phyloP scores from a whole-genome alignment of 2,888 invertebrate species.

The Ophonus ardosiacus region DNA sequence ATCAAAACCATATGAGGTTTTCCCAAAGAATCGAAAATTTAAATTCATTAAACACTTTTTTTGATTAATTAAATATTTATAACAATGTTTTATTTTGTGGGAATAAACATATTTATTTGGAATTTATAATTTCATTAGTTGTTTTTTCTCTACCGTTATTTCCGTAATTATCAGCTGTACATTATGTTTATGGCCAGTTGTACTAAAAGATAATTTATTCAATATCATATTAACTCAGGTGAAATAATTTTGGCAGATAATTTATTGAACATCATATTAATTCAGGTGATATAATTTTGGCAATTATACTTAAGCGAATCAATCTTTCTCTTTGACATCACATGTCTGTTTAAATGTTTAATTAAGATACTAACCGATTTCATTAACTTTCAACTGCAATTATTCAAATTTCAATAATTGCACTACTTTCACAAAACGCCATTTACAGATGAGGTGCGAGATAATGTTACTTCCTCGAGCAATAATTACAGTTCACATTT shows the following conservation, averaged over 20 bases:
- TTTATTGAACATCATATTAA: constrained; percentile 29
- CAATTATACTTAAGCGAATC: constrained; percentile 12
- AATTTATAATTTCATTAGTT: no score
- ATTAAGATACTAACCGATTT: constrained; percentile 35
- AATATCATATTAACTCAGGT: constrained; percentile 9
- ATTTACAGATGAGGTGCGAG: constrained; percentile 26
- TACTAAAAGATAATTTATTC: constrained; percentile 29
- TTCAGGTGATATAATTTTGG: constrained; percentile 29
- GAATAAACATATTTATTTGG: no score
- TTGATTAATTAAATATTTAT: no score
- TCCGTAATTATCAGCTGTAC: no score
- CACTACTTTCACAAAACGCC: constrained; percentile 38
- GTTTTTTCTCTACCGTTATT: no score
- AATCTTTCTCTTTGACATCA: constrained; percentile 11
- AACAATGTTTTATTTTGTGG: no score
- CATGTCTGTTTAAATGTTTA: constrained; percentile 28
- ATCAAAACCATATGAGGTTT: no score
- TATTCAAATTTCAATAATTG: constrained; percentile 40
- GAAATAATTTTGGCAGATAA: constrained; percentile 10
- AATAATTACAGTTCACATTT: constrained; percentile 21
- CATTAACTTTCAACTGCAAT: constrained; percentile 42
- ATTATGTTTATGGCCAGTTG: not conserved
- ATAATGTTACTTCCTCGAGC: constrained; percentile 22
- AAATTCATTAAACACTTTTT: no score
- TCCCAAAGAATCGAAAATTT: no score